Evolutionary conservation across 1,140 invertebrate species (phyloP).

Genomic region (Ceratosolen solmsi): DNA sequence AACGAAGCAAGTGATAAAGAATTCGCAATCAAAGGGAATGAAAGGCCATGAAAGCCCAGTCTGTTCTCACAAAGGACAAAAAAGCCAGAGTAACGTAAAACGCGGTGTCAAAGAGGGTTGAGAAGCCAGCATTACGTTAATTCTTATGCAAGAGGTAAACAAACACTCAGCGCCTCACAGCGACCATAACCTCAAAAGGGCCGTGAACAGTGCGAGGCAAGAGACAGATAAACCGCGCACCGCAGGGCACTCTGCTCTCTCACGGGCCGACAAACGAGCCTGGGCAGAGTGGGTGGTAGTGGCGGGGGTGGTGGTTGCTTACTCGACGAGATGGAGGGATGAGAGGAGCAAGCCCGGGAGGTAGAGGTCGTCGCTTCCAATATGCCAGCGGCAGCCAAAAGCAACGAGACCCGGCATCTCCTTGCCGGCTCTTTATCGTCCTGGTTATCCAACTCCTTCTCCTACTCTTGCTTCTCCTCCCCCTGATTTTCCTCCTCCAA

Average conservation of each 20-base stretch:
- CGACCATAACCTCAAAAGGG: slow-evolving; percentile 17
- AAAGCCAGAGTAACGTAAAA: neutral
- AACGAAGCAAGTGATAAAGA: too few relatives aligned
- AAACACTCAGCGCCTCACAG: neutral
- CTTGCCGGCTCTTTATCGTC: neutral
- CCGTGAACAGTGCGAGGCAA: neutral
- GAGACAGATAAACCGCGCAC: neutral
- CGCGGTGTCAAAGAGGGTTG: too few relatives aligned
- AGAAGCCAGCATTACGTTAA: neutral
- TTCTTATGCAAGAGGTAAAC: slow-evolving; percentile 8
- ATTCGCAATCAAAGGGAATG: neutral
- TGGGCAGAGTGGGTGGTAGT: neutral
- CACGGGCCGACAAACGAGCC: too few relatives aligned
- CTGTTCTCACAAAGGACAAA: neutral
- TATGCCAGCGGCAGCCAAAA: slow-evolving; percentile 86
- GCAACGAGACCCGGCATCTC: slow-evolving; percentile 87
- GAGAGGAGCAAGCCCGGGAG: slow-evolving; percentile 83
- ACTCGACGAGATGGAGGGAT: slow-evolving; percentile 83
- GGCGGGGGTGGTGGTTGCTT: slow-evolving; percentile 62
- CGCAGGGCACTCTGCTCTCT: too few relatives aligned
- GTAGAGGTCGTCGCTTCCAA: slow-evolving; percentile 89
- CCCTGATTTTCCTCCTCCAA: too few relatives aligned
- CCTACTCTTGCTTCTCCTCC: too few relatives aligned
- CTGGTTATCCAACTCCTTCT: too few relatives aligned
- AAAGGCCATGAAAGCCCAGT: neutral